Conservation (phyloP, 2,797 vertebrate genomes). For the Neostethus bicornis region DNA sequence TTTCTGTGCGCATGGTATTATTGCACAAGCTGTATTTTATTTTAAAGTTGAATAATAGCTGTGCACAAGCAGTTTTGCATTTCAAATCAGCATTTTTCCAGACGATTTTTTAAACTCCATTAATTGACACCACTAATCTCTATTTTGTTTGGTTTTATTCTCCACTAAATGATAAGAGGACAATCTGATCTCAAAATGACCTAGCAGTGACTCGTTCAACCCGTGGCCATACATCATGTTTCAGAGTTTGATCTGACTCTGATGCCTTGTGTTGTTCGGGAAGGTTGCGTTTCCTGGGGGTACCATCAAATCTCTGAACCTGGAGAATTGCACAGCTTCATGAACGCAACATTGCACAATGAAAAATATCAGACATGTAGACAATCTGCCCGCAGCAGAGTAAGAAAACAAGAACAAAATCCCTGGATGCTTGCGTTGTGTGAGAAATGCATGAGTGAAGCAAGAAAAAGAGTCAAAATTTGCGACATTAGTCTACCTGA, state of each 20-base stretch:
- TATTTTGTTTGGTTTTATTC: background rate
- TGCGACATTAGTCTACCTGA: background rate
- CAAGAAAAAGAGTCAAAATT: constrained; percentile 10
- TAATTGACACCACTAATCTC: background rate
- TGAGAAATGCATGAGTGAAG: constrained; percentile 27
- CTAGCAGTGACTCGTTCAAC: background rate
- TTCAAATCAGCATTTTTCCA: no score
- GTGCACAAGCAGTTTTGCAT: no score
- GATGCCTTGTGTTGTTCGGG: constrained; percentile 3
- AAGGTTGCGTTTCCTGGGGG: constrained; percentile 1
- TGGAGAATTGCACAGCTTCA: background rate
- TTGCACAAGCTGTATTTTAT: no score
- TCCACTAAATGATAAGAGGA: background rate
- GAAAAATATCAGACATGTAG: constrained; percentile 18
- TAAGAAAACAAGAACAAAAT: constrained; percentile 27
- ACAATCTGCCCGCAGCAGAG: constrained; percentile 24
- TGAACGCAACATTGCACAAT: constrained; percentile 11
- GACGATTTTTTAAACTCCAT: no score
- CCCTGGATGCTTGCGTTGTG: constrained; percentile 1
- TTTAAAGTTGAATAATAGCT: no score
- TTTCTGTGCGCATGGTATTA: no score
- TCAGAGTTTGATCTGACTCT: background rate
- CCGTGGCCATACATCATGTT: background rate
- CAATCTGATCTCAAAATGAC: constrained; percentile 4
- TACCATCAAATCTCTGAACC: background rate